These are phyloP conservation scores for Nephrotoma appendiculata DNA, from an alignment of 2,888 invertebrate genomes.

Conservation along the genomic window DNA sequence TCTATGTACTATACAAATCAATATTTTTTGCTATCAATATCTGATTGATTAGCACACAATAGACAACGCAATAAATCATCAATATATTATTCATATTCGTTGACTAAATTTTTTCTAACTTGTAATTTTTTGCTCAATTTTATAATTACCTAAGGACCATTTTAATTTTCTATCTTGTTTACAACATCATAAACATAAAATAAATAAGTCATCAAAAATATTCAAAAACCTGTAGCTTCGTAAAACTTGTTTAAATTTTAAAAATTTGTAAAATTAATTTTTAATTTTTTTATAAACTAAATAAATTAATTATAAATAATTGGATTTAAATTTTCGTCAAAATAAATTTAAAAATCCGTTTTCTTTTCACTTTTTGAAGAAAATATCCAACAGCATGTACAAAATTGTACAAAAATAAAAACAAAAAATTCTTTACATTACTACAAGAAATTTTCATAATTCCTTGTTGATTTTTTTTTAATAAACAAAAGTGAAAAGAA, in stretches of 20 bases:
- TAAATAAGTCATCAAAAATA: neutral
- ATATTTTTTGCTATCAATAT: neutral
- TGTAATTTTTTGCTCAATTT: neutral
- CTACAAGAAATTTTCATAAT: neutral
- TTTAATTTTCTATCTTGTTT: conserved; percentile 9
- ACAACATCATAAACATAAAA: neutral
- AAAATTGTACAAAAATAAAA: neutral
- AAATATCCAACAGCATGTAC: neutral
- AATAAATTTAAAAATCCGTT: neutral
- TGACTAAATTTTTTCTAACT: neutral
- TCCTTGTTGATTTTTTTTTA: neutral
- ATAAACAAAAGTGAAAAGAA: neutral
- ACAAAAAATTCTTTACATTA: neutral
- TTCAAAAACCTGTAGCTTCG: neutral
- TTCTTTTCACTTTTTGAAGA: neutral
- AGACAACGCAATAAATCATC: neutral
- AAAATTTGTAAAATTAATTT: neutral
- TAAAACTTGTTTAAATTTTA: conserved; percentile 1
- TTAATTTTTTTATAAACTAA: neutral
- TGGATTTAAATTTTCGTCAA: neutral
- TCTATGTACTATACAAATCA: neutral
- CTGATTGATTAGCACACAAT: neutral
- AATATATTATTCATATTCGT: neutral
- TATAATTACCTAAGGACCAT: neutral
- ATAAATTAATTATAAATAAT: neutral